Evolutionary conservation across 92 coral and sea anemone species (phyloP), one percentile per base, ranked within the genome.

Genomic region (Epizoanthus scotinus): DNA sequence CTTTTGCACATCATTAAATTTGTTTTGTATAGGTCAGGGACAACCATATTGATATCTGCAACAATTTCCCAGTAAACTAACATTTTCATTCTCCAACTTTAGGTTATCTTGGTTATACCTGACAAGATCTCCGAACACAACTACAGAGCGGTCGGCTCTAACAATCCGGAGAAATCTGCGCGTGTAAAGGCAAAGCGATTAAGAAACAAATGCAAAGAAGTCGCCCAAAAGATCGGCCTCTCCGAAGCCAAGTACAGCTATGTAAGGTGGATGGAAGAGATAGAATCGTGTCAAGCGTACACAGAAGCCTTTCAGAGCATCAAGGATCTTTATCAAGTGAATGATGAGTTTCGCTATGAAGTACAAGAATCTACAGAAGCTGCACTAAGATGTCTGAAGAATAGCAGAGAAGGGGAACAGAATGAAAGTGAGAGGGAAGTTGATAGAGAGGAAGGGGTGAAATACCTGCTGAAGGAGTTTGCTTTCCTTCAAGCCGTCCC

Each of bases 61-160:
- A 49, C 34, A n/a, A 24, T 53, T 14, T 58, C 2, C 4, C 24
- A 21, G 21, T 2, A 47, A 8, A 55, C 36, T 59, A n/a, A 59
- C 63, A 20, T 3, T 29, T 19, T 28, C 24, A 3, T 29, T 81
- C 60, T 62, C 63, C 56, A 67, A 21, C 14, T 18, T 13, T 58
- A 93, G 98, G 86, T 93, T 27, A 63, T 93, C 47, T 59, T 93
- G 5, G 88, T 90, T 60, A 72, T 93, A 42, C 91, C 92, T 8
- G 94, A 86, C 70, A 90, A 90, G 77, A 90, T 93, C 57, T 80
- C 87, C 2, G 98, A 88, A 74, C 98, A 93, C 42, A 93, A 88
- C 69, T 84, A 83, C 72, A 86, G 85, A 61, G 98, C 98, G 21
- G 84, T 93, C 42, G 94, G 98, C 24, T 87, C 90, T 20, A 87